Percentiles rank a stretch among this genome's conserved stretches.
Conservation (phyloP, 1,140 invertebrate species). For the Panonychus citri region DNA sequence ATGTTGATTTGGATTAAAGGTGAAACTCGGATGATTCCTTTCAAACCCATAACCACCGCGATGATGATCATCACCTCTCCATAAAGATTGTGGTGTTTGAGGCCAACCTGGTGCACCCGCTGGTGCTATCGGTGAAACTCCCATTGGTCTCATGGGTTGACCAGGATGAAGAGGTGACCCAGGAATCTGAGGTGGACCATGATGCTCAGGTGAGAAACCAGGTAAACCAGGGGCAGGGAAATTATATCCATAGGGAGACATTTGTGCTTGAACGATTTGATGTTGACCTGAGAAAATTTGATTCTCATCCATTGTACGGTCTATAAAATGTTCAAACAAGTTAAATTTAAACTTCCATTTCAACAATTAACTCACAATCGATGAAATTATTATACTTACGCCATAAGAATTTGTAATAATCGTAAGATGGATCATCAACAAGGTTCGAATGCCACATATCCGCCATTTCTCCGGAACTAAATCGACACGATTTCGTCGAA, state of each 20-base stretch:
- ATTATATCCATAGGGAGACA: too few species aligned
- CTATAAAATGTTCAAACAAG: background rate
- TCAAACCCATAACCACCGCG: background rate
- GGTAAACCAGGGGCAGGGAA: too few species aligned
- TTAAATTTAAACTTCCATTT: too few species aligned
- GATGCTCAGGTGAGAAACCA: too few species aligned
- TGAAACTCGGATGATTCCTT: background rate
- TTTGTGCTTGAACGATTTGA: too few species aligned
- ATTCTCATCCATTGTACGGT: background rate
- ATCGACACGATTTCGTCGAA: conserved; percentile 48
- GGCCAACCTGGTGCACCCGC: too few species aligned
- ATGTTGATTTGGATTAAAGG: too few species aligned
- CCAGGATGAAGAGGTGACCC: background rate
- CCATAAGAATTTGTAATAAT: conserved; percentile 51
- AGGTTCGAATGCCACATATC: conserved; percentile 27
- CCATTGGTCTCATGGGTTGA: background rate
- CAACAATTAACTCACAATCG: too few species aligned
- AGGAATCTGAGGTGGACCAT: background rate
- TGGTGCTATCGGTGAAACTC: too few species aligned
- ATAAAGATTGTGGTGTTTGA: background rate
- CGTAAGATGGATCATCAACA: conserved; percentile 65
- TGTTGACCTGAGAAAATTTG: background rate
- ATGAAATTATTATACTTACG: too few species aligned
- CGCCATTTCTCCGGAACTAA: conserved; percentile 44
- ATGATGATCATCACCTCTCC: background rate